Evolutionary conservation across 2,797 vertebrate genomes (phyloP).

Genomic region (Hapalemur alaotrensis): DNA sequence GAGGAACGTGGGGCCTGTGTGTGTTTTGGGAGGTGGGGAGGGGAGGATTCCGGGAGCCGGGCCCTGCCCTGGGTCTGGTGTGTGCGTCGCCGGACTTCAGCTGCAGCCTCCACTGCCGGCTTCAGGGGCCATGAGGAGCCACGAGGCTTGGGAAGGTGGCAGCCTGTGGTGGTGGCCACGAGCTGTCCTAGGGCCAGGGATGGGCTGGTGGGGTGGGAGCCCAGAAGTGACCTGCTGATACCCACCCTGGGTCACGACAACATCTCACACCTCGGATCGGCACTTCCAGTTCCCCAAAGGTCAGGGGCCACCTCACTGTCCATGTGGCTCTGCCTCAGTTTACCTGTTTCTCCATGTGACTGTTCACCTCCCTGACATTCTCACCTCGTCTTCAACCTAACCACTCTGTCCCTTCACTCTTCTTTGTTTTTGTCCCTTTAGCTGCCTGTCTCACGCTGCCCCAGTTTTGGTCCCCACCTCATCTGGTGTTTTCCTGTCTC

Average conservation of each 20-base stretch:
- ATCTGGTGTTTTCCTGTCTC: background rate
- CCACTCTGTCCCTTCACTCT: no score
- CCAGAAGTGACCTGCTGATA: background rate
- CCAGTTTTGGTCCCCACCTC: background rate
- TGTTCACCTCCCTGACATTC: background rate
- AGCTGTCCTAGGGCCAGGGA: background rate
- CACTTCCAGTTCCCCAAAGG: background rate
- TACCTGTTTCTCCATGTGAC: background rate
- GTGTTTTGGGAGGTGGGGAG: background rate
- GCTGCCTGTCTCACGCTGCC: background rate
- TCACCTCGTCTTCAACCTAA: background rate
- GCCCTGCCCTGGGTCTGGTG: background rate
- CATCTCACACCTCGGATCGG: fast-evolving
- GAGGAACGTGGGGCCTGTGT: conserved; percentile 61
- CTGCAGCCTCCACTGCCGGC: background rate
- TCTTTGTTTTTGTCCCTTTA: background rate
- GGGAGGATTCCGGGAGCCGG: background rate
- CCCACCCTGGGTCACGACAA: background rate
- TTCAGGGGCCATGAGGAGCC: background rate
- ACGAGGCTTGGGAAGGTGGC: no score
- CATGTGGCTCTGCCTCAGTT: background rate
- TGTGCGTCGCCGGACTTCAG: fast-evolving
- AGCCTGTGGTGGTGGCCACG: background rate
- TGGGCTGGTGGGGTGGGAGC: background rate
- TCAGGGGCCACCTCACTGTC: background rate